Base-by-base conservation (phyloP, 2,888 invertebrate genomes). In the Cacoxenus indagator region DNA sequence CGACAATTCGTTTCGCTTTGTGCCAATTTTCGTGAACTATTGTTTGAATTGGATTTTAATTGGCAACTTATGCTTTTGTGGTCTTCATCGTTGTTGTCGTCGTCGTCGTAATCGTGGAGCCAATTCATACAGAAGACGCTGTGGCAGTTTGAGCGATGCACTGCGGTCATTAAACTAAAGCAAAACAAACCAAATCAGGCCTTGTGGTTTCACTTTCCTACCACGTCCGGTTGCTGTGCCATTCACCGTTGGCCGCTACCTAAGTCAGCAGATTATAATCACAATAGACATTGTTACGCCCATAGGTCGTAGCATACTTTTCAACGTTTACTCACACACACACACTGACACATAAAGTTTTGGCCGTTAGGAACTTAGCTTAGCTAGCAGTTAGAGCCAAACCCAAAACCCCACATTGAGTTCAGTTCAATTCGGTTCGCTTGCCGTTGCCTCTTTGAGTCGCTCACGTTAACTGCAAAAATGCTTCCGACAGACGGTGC, bases 51-150 rank as follows among this genome's bases (percentile, higher is more conserved):
- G 73, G 70, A 82, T 75, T 82, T 81, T 81, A 81, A 81, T 83
- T 81, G 81, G 82, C 84, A 83, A 81, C 84, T 81, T 81, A 81
- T 81, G 84, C 80, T 80, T 80, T 82, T 81, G 81, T 80, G 75
- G 84, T 78, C 37, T 5, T 4, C 14, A 11, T 8, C 37, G 37
- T 65, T 17, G 27, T 14, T 45, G 31, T 31, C 43, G 37, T 27
- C 55, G 9, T 65, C 24, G 46, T 67, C 31, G 45, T 46, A 31
- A 24, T 14, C 51, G 9, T 2, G 14, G 37, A 37, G 37, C 37
- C n/a, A n/a, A n/a, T n/a, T n/a, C n/a, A n/a, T n/a, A n/a, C n/a
- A n/a, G n/a, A n/a, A n/a, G n/a, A n/a, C n/a, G n/a, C n/a, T n/a
- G 14, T n/a, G 45, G 45, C n/a, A 43, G 11, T n/a, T 43, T 9